phyloP scores from a whole-genome alignment of 2,888 invertebrate species.

The Tenodera sinensis region DNA sequence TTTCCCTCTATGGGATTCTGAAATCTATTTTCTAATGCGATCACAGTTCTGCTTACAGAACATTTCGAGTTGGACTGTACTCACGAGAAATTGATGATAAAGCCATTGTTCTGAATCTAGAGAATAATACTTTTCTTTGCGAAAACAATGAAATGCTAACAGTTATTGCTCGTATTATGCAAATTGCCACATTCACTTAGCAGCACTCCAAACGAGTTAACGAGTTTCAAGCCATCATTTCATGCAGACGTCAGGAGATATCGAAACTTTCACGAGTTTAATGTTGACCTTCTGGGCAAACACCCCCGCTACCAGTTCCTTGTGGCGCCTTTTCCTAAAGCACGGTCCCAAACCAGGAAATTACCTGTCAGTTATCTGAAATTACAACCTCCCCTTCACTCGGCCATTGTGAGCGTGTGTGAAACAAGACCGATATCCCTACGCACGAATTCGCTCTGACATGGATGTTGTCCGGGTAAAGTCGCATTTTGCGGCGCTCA shows the following conservation, averaged over 20 bases:
- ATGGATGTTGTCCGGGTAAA: neutral
- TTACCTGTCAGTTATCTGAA: constrained; percentile 5
- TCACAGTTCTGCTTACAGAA: too few relatives aligned
- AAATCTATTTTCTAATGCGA: too few relatives aligned
- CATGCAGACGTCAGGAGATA: neutral
- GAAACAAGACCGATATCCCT: neutral
- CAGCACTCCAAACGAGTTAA: neutral
- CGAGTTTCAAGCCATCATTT: neutral
- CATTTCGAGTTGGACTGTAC: too few relatives aligned
- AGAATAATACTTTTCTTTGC: too few relatives aligned
- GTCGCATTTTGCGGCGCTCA: neutral
- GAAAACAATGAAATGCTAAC: too few relatives aligned
- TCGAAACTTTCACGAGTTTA: neutral
- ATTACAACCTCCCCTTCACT: neutral
- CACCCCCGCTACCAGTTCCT: neutral
- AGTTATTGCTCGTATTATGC: too few relatives aligned
- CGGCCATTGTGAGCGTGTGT: neutral
- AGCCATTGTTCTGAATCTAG: too few relatives aligned
- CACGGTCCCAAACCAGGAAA: neutral
- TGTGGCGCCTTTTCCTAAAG: neutral
- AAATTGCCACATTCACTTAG: too few relatives aligned
- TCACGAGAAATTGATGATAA: too few relatives aligned
- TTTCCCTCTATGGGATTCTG: too few relatives aligned
- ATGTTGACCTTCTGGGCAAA: neutral
- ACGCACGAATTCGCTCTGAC: neutral